Conservation (phyloP, 2,888 invertebrate species). For the Melanostoma scalare region DNA sequence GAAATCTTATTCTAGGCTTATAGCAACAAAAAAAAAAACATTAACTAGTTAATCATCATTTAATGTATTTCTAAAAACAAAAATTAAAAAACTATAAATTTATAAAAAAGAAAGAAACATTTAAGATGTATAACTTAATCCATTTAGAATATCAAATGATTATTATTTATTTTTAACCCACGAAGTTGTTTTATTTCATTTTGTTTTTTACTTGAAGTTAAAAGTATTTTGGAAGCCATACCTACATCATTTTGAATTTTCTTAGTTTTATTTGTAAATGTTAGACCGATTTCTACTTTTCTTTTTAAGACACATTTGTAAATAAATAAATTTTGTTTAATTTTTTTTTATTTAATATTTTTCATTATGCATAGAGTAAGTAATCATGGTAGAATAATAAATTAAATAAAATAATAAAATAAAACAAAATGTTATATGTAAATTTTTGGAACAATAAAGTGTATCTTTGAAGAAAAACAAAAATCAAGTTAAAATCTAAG, state of each 20-base stretch:
- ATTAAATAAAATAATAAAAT: constrained; percentile 40
- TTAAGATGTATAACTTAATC: constrained; percentile 52
- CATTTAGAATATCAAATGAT: constrained; percentile 67
- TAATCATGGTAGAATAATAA: constrained; percentile 68
- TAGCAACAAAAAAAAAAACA: constrained; percentile 36
- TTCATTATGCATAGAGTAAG: constrained; percentile 51
- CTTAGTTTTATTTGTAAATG: too few species aligned
- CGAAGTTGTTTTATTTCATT: constrained; percentile 49
- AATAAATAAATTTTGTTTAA: constrained; percentile 14
- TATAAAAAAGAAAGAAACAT: constrained; percentile 6
- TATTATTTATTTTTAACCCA: constrained; percentile 11
- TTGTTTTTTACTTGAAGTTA: constrained; percentile 45
- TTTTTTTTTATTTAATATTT: constrained; percentile 33
- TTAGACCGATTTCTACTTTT: background rate
- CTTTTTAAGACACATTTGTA: constrained; percentile 22
- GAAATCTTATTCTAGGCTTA: constrained; percentile 59
- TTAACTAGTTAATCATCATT: constrained; percentile 47
- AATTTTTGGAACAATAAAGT: constrained; percentile 69
- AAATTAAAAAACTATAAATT: constrained; percentile 28
- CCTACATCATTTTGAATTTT: background rate
- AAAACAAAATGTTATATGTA: constrained; percentile 59
- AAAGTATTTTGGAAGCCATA: constrained; percentile 8
- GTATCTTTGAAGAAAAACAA: constrained; percentile 35
- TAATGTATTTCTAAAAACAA: constrained; percentile 57
- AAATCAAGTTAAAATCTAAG: constrained; percentile 41